These are phyloP conservation scores for Megaptera novaeangliae DNA, from an alignment of 2,113 vertebrate genomes.

Conservation along the genomic window DNA sequence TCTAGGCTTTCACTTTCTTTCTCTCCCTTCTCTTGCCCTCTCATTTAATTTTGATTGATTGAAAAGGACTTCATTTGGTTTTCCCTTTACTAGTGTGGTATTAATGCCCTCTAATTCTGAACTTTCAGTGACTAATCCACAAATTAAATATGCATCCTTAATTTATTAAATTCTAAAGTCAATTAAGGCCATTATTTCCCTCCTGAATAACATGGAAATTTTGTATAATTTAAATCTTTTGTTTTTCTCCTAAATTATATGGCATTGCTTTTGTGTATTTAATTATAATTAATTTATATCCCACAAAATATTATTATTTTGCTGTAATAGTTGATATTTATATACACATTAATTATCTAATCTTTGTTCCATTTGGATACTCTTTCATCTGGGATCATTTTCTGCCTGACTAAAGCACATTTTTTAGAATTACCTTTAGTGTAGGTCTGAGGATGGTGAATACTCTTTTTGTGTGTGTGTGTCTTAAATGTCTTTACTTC, in stretches of 20 bases:
- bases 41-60: neutral
- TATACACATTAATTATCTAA: neutral
- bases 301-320: neutral
- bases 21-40: neutral
- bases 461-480: neutral
- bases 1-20: neutral
- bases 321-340: neutral
- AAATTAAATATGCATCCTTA: neutral
- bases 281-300: neutral
- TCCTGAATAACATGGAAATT: neutral
- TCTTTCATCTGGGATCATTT: neutral
- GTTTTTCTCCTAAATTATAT: neutral
- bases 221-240: neutral
- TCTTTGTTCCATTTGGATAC: neutral
- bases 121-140: neutral
- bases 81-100: neutral
- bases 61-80: neutral
- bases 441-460: neutral
- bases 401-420: neutral
- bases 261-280: neutral
- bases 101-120: neutral
- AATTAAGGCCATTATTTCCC: neutral
- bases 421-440: neutral
- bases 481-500: neutral
- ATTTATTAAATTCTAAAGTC: neutral